Percentiles rank a stretch among this genome's conserved stretches.
Conservation (phyloP, 2,888 invertebrate species). For the Ephialtes manifestator region DNA sequence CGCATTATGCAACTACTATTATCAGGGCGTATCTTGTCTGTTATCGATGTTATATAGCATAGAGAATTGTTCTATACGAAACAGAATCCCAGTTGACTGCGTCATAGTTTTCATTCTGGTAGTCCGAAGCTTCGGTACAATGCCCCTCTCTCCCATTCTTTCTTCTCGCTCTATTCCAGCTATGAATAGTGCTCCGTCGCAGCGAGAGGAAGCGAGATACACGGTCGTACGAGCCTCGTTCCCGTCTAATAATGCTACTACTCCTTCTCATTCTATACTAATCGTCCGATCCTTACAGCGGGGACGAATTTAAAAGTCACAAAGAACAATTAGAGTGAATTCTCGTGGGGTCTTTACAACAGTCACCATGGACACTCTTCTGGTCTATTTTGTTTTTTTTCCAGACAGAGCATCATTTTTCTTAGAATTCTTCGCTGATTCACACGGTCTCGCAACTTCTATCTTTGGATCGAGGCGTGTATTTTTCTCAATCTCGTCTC, state of each 20-base stretch:
- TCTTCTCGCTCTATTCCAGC: not conserved
- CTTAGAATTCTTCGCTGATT: constrained; percentile 44
- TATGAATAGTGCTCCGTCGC: not conserved
- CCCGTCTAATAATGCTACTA: not conserved
- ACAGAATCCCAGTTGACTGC: not conserved
- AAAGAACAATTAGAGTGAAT: constrained; percentile 74
- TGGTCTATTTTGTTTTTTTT: constrained; percentile 50
- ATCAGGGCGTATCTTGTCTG: not conserved
- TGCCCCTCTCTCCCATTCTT: not conserved
- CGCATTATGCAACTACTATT: not conserved
- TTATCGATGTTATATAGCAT: constrained; percentile 1
- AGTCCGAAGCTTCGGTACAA: not conserved
- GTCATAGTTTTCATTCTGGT: constrained; percentile 20
- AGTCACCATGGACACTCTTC: too few relatives aligned
- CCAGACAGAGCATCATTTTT: constrained; percentile 42
- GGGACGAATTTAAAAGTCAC: constrained; percentile 73
- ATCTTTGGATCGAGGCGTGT: constrained; percentile 15
- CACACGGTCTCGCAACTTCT: constrained; percentile 54
- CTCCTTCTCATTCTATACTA: not conserved
- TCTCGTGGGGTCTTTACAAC: constrained; percentile 33
- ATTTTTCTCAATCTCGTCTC: constrained; percentile 13
- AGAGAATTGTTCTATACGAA: not conserved
- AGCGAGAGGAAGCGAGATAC: constrained; percentile 1
- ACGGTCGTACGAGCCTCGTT: not conserved
- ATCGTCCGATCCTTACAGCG: constrained; percentile 16